These are phyloP conservation scores for Dromius quadrimaculatus DNA, from an alignment of 2,888 invertebrate genomes.

Conservation along the genomic window DNA sequence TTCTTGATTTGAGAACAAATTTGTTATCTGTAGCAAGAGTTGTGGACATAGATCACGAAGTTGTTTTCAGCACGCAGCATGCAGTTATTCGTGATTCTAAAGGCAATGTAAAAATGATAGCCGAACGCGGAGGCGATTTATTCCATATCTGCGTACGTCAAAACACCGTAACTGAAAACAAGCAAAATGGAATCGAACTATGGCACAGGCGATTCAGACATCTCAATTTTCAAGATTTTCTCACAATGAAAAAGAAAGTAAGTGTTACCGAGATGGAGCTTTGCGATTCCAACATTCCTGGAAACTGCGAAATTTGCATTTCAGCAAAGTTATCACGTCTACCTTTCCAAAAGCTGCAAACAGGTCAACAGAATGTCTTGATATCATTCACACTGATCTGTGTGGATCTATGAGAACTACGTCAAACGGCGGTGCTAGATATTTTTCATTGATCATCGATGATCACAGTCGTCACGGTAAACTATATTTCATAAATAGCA, in stretches of 20 bases:
- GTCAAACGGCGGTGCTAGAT: slow-evolving; percentile 53
- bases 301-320: slow-evolving; percentile 55
- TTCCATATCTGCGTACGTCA: background rate
- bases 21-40: background rate
- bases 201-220: slow-evolving; percentile 57
- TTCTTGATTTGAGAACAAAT: background rate
- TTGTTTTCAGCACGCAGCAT: background rate
- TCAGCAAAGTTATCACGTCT: too few relatives aligned
- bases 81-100: slow-evolving; percentile 38
- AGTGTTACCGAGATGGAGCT: too few relatives aligned
- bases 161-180: background rate
- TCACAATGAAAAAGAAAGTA: too few relatives aligned
- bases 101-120: slow-evolving; percentile 33
- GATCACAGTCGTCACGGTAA: slow-evolving; percentile 55
- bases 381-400: slow-evolving; percentile 57
- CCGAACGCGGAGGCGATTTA: slow-evolving; percentile 25
- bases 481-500: slow-evolving; percentile 51
- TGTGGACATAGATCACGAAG: background rate
- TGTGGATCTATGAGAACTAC: slow-evolving; percentile 54
- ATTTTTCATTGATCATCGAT: slow-evolving; percentile 55
- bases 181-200: slow-evolving; percentile 2
- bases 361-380: background rate
- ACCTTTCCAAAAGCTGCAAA: too few relatives aligned
- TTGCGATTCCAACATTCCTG: too few relatives aligned
- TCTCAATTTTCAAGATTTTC: slow-evolving; percentile 56